phyloP scores from a whole-genome alignment of 2,797 vertebrate species.

The Tolypeutes matacus region DNA sequence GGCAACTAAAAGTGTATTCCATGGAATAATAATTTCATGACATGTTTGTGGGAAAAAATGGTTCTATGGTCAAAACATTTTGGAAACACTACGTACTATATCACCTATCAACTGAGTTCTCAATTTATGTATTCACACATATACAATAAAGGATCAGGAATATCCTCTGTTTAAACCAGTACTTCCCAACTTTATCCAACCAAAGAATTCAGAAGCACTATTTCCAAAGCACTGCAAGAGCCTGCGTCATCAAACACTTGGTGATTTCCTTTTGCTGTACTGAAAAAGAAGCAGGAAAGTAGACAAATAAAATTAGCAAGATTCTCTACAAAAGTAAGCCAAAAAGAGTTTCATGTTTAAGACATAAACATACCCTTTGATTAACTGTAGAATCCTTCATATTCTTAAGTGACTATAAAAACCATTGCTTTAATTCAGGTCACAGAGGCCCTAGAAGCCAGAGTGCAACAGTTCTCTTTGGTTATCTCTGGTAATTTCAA shows the following conservation, averaged over 20 bases:
- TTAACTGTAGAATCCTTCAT: neutral
- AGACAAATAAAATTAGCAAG: slow-evolving; percentile 17
- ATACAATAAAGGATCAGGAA: neutral
- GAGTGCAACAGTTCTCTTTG: neutral
- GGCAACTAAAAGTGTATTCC: slow-evolving; percentile 29
- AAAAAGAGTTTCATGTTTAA: slow-evolving; percentile 42
- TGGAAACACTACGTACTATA: neutral
- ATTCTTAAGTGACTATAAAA: neutral
- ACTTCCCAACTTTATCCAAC: slow-evolving; percentile 14
- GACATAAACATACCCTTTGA: slow-evolving; percentile 7
- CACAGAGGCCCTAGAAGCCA: neutral
- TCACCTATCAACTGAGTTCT: neutral
- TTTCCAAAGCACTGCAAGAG: neutral
- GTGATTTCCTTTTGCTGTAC: slow-evolving; percentile 1
- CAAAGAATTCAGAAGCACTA: neutral
- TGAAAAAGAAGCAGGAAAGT: slow-evolving; percentile 22
- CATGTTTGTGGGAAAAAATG: neutral
- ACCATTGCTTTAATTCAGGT: slow-evolving; percentile 30
- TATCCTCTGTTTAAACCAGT: neutral
- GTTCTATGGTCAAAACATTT: neutral
- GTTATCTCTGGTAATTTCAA: neutral
- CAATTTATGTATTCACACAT: neutral
- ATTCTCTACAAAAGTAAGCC: slow-evolving; percentile 49
- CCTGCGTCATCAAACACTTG: neutral
- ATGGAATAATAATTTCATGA: slow-evolving; percentile 31